A percentile compares a stretch with the other conserved stretches of the same genome.
phyloP scores from a whole-genome alignment of 2,797 vertebrate genomes.

The Phrynocephalus vlangalii region DNA sequence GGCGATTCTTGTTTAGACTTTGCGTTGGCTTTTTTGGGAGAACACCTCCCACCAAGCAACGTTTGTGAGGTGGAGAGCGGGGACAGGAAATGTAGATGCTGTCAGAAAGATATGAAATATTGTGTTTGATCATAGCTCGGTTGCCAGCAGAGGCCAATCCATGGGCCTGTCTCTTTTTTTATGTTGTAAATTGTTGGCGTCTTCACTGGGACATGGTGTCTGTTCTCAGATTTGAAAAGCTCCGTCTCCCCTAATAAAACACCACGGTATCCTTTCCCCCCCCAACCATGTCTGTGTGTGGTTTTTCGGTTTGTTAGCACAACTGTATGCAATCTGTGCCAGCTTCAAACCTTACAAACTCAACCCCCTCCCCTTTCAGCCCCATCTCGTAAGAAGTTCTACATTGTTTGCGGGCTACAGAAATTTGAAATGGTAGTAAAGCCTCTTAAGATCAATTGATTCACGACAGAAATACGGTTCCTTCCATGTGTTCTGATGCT shows the following conservation, averaged over 20 bases:
- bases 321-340: not conserved
- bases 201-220: conserved; percentile 50
- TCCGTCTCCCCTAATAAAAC: conserved; percentile 58
- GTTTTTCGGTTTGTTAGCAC: conserved; percentile 36
- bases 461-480: not conserved
- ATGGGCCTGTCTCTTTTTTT: not conserved
- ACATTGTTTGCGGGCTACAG: not conserved
- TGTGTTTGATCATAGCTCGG: rapidly evolving
- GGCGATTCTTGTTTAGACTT: conserved; percentile 67
- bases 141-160: not conserved
- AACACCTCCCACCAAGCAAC: conserved; percentile 41
- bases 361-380: too few relatives aligned
- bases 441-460: not conserved
- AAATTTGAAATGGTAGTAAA: not conserved
- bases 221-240: conserved; percentile 47
- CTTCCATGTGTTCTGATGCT: not conserved
- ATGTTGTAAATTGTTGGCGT: not conserved
- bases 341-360: not conserved
- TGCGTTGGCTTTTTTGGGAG: conserved; percentile 52
- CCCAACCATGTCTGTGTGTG: not conserved
- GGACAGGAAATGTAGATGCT: not conserved
- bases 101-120: not conserved
- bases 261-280: conserved; percentile 54
- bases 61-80: not conserved
- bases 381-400: not conserved